These are phyloP conservation scores for Cylas formicarius DNA, from an alignment of 1,140 invertebrate genomes.

Conservation along the genomic window DNA sequence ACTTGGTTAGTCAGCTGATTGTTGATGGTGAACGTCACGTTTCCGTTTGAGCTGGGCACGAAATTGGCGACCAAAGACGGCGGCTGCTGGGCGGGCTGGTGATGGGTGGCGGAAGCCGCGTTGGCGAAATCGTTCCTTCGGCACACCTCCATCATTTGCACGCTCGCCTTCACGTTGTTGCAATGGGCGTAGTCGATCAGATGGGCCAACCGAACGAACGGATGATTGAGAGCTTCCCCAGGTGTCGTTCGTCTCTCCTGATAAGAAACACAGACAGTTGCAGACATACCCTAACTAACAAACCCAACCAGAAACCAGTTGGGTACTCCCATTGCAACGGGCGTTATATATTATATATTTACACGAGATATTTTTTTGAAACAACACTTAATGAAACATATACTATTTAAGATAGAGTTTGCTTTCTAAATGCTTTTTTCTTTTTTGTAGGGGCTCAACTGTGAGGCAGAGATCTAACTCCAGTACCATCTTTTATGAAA, in stretches of 20 bases:
- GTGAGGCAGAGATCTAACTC: too few relatives aligned
- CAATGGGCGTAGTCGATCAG: conserved; percentile 94
- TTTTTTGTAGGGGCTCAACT: too few relatives aligned
- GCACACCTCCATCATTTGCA: conserved; percentile 93
- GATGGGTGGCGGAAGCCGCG: conserved; percentile 46
- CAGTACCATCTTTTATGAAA: too few relatives aligned
- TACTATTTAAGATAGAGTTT: too few relatives aligned
- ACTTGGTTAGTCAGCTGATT: conserved; percentile 71
- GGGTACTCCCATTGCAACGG: too few relatives aligned
- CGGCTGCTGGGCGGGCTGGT: conserved; percentile 56
- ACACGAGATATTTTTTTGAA: too few relatives aligned
- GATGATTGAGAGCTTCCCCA: conserved; percentile 89
- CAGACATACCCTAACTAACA: too few relatives aligned
- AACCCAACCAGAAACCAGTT: too few relatives aligned
- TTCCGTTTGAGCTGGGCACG: conserved; percentile 70
- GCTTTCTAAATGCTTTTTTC: too few relatives aligned
- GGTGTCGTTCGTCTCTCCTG: conserved; percentile 90
- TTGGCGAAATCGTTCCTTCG: conserved; percentile 57
- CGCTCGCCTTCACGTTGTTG: conserved; percentile 90
- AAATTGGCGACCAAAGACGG: conserved; percentile 60
- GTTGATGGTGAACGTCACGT: conserved; percentile 83
- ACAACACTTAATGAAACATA: too few relatives aligned
- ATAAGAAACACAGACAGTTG: conserved; percentile 23
- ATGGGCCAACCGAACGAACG: conserved; percentile 88
- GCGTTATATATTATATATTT: too few relatives aligned